Conservation (phyloP, 2,797 vertebrate genomes). For the Epinephelus malabaricus region DNA sequence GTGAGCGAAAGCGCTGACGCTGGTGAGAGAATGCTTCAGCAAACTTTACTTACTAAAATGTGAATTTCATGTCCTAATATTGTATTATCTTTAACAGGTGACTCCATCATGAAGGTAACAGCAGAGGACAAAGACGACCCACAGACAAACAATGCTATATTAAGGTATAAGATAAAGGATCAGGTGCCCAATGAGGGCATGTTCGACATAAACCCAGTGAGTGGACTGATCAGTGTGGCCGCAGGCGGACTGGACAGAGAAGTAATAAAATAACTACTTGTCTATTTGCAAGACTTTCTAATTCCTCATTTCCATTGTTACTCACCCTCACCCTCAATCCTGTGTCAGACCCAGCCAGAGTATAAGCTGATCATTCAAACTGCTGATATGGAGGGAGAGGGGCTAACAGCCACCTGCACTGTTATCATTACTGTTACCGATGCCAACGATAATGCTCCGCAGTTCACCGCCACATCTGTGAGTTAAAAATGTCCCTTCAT, state of each 20-base stretch:
- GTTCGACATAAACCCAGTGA: constrained; percentile 86
- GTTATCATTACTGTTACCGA: constrained; percentile 85
- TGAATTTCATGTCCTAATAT: not conserved
- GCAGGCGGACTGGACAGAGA: constrained; percentile 88
- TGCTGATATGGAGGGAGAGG: constrained; percentile 85
- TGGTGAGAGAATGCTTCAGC: constrained; percentile 75
- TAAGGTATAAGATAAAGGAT: constrained; percentile 85
- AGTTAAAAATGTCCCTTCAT: constrained; percentile 29
- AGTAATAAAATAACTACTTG: constrained; percentile 70
- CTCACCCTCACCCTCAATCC: not conserved
- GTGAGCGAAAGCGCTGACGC: constrained; percentile 85
- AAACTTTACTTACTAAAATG: not conserved
- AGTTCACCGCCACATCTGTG: constrained; percentile 78
- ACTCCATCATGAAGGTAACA: constrained; percentile 83
- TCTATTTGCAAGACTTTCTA: not conserved
- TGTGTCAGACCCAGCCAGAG: constrained; percentile 76
- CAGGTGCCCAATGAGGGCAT: constrained; percentile 79
- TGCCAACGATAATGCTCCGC: constrained; percentile 86
- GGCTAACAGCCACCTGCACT: constrained; percentile 77
- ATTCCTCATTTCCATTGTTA: not conserved
- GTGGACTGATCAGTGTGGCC: constrained; percentile 85
- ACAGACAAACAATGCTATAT: constrained; percentile 81
- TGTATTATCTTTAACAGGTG: constrained; percentile 74
- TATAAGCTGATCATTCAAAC: constrained; percentile 88
- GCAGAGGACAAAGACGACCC: constrained; percentile 88